Percentiles rank a stretch among this genome's conserved stretches.
phyloP scores from a whole-genome alignment of 2,797 vertebrate genomes.

The Oryzias sinensis region DNA sequence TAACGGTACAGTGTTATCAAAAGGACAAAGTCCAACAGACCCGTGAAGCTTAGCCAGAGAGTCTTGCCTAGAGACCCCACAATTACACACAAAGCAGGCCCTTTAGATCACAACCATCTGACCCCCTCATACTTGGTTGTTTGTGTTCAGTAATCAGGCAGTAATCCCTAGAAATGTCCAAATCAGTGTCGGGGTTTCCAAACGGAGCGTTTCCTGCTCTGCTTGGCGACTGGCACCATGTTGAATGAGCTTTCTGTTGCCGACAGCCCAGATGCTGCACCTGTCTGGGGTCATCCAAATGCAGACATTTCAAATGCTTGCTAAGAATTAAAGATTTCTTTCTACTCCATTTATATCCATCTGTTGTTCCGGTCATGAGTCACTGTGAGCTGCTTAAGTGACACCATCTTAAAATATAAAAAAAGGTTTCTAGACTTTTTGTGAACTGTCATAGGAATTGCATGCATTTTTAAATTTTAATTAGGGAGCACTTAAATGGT shows the following conservation, averaged over 20 bases:
- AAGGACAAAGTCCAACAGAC: slow-evolving; percentile 28
- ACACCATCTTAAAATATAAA: too few species aligned
- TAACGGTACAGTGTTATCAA: slow-evolving; percentile 9
- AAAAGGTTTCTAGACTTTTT: too few species aligned
- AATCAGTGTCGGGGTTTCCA: slow-evolving; percentile 39
- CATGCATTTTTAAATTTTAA: too few species aligned
- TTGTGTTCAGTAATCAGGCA: slow-evolving; percentile 65
- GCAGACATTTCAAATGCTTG: background rate
- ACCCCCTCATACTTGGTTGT: slow-evolving; percentile 56
- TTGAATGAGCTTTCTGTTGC: slow-evolving; percentile 16
- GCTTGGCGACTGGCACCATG: slow-evolving; percentile 29
- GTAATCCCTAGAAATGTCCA: slow-evolving; percentile 62
- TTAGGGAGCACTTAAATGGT: too few species aligned
- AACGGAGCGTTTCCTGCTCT: slow-evolving; percentile 23
- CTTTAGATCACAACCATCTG: slow-evolving; percentile 47
- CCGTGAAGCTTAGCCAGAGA: slow-evolving; percentile 17
- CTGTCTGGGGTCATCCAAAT: slow-evolving; percentile 4
- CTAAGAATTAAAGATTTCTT: background rate
- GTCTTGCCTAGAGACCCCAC: slow-evolving; percentile 17
- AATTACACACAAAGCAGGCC: slow-evolving; percentile 23
- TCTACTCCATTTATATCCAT: background rate
- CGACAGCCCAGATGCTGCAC: slow-evolving; percentile 5
- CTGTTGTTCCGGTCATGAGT: too few species aligned
- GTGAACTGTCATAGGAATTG: too few species aligned
- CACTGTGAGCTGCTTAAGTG: too few species aligned